These are phyloP conservation scores for Lepilemur septentrionalis DNA, from an alignment of 2,797 vertebrate genomes.

Conservation along the genomic window DNA sequence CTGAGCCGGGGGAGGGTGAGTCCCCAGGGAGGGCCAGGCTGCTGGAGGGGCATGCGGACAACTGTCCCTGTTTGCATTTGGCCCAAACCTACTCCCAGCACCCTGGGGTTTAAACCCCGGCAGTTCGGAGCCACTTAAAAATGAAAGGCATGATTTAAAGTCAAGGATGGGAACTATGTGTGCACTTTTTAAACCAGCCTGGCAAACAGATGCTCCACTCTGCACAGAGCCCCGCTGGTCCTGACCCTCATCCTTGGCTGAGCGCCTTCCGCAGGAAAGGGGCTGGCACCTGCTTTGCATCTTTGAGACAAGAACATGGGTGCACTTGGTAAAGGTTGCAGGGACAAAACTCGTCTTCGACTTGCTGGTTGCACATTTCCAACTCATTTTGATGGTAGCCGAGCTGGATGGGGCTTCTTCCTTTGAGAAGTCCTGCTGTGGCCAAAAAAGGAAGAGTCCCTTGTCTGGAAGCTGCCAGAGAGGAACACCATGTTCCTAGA, in stretches of 20 bases:
- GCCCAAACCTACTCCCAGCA: background rate
- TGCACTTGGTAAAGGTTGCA: background rate
- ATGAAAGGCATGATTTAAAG: background rate
- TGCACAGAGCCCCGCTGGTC: background rate
- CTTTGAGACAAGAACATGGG: background rate
- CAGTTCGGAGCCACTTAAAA: background rate
- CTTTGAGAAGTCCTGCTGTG: background rate
- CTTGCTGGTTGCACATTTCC: background rate
- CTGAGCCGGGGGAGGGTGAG: background rate
- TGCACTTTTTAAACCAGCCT: background rate
- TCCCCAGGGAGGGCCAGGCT: background rate
- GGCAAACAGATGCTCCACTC: background rate
- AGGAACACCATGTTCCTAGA: background rate
- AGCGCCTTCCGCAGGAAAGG: background rate
- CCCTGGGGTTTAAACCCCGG: background rate
- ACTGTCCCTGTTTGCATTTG: background rate
- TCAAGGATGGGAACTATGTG: background rate
- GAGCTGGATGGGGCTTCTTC: background rate
- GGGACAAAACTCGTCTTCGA: background rate
- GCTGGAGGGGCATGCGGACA: background rate
- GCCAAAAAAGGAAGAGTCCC: background rate
- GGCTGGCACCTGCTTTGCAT: background rate
- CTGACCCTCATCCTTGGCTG: background rate
- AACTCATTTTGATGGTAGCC: background rate
- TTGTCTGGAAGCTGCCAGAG: background rate